Percentiles rank a stretch among this genome's conserved stretches.
phyloP scores from a whole-genome alignment of 2,113 vertebrate species.

The Eptesicus fuscus region DNA sequence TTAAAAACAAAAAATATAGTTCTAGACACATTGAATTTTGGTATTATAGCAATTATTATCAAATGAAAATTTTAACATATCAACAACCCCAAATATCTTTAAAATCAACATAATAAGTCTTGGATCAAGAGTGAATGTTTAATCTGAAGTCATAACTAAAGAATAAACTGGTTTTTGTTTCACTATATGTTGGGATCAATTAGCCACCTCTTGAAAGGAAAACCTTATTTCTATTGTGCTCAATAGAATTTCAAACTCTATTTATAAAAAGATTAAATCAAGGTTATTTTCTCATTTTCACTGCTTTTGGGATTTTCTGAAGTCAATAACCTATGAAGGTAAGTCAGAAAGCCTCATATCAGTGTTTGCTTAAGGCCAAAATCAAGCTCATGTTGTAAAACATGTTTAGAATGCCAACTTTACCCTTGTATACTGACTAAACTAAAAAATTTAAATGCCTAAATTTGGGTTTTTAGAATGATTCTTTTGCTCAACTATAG shows the following conservation, averaged over 20 bases:
- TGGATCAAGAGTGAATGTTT: not conserved
- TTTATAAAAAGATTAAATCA: not conserved
- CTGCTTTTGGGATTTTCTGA: not conserved
- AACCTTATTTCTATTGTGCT: not conserved
- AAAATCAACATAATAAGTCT: not conserved
- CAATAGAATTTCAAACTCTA: not conserved
- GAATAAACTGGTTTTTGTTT: not conserved
- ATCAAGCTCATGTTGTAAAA: not conserved
- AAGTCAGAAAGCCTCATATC: not conserved
- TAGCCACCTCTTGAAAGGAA: not conserved
- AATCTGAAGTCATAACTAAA: not conserved
- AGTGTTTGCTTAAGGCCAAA: not conserved
- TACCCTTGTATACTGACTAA: not conserved
- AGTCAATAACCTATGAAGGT: not conserved
- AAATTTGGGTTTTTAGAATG: not conserved
- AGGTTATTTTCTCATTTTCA: constrained; percentile 22
- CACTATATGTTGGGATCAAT: not conserved
- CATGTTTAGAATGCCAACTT: not conserved
- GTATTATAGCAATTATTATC: not conserved
- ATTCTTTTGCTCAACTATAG: not conserved
- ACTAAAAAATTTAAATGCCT: not conserved
- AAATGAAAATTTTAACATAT: not conserved
- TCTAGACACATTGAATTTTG: not conserved
- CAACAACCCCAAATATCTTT: not conserved
- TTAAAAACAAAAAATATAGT: not conserved